Evolutionary conservation across 2,797 vertebrate species (phyloP).

Genomic region (Melanotaenia boesemani): DNA sequence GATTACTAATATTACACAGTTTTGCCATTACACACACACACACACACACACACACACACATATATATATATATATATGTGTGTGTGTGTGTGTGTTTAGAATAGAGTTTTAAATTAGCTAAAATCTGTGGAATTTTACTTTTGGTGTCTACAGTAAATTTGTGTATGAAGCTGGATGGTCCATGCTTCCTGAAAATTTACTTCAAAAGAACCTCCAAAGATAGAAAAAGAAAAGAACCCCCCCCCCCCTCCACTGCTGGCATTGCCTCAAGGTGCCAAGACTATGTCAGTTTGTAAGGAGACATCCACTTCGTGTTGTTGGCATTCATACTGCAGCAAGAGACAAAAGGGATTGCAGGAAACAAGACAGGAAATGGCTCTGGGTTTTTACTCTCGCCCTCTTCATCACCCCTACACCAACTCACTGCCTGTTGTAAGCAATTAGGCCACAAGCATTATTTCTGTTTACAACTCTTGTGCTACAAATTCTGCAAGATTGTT

Average conservation of each 20-base stretch:
- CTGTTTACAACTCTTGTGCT: conserved; percentile 14
- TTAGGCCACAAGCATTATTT: conserved; percentile 30
- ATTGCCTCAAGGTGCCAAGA: conserved; percentile 47
- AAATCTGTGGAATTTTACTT: too few relatives aligned
- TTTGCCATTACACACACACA: too few relatives aligned
- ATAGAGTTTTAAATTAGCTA: too few relatives aligned
- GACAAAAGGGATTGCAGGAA: conserved; percentile 46
- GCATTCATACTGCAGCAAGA: conserved; percentile 39
- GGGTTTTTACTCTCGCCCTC: conserved; percentile 34
- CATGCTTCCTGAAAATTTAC: conserved; percentile 4
- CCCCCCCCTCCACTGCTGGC: conserved; percentile 34
- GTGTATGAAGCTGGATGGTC: not conserved
- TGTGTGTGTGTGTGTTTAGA: too few relatives aligned
- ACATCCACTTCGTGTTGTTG: conserved; percentile 37
- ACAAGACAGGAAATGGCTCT: conserved; percentile 32
- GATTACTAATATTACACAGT: too few relatives aligned
- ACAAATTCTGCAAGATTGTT: conserved; percentile 36
- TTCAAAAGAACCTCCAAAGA: conserved; percentile 25
- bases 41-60: too few relatives aligned
- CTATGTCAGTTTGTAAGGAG: conserved; percentile 36
- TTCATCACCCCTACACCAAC: conserved; percentile 21
- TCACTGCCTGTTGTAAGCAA: conserved; percentile 14
- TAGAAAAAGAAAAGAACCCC: not conserved
- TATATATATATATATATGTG: too few relatives aligned
- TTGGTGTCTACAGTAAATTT: too few relatives aligned